Base-by-base conservation (phyloP, 2,888 invertebrate genomes). In the Spicauda simplicius region DNA sequence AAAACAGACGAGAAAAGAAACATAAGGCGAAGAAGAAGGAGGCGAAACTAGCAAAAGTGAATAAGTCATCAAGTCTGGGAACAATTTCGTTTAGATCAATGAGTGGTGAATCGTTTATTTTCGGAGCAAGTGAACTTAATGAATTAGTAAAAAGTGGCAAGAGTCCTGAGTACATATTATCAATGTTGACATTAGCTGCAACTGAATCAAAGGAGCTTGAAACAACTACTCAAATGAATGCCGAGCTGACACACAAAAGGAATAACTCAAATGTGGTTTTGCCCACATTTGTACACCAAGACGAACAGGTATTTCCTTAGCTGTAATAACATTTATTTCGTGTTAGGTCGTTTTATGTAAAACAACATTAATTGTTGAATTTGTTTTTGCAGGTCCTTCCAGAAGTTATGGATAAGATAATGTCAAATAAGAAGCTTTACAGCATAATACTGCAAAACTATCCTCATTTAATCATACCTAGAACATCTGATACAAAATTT, bases 251-350 rank as follows among this genome's bases (percentile, higher is more conserved):
- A 0, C 82, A 77, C 2, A 86, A 87, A 61, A 85, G 89, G 69
- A 90, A 93, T 76, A 93, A 95, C 78, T 97, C 97, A 10, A 95
- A 95, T 70, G 94, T 97, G 58, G 96, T 96, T 83, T 86, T 97
- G 69, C 97, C 97, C 2, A 97, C 97, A 0, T 97, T 96, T 84
- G 92, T 97, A 62, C 95, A 94, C 74, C 94, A 95, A 77, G 95
- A 95, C 74, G 96, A 96, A 86, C 95, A 95, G 91, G 96, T 95
- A 85, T 72, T 75, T 57, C 12, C 25, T 30, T 11, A 55, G 0
- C 16, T 41, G 7, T 14, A 41, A 41, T 10, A 41, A 11, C 2
- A 41, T 14, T 41, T 41, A 2, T 1, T 14, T 10, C 10, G 8
- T 8, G 10, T 33, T 10, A 33, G 6, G 3, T 8, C 3, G 10